Evolutionary conservation across 2,797 vertebrate genomes (phyloP).

Genomic region (Euphonia xanthogaster): DNA sequence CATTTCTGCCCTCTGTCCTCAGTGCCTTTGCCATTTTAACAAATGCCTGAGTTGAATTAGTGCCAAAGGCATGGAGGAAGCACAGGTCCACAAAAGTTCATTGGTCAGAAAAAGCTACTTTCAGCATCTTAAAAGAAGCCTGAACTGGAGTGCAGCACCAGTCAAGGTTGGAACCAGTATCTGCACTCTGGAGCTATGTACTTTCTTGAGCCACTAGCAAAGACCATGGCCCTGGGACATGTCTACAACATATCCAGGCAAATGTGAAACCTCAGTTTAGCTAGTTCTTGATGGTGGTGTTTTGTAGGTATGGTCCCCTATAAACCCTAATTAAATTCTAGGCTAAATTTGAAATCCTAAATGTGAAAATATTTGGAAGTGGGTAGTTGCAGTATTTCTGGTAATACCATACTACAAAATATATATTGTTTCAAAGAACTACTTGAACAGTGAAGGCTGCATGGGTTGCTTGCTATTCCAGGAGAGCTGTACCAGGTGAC

Average conservation of each 20-base stretch:
- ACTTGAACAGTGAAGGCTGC: neutral
- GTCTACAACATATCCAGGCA: neutral
- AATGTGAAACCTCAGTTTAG: neutral
- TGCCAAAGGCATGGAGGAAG: neutral
- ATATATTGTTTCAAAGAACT: neutral
- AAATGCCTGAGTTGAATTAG: neutral
- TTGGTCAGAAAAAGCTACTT: neutral
- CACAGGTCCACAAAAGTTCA: neutral
- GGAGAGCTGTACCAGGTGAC: neutral
- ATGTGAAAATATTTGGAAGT: neutral
- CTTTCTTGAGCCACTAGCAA: neutral
- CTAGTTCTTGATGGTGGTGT: neutral
- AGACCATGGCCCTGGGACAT: neutral
- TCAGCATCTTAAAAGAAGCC: neutral
- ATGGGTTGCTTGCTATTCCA: neutral
- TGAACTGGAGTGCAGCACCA: neutral
- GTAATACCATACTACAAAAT: neutral
- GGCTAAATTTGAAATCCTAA: neutral
- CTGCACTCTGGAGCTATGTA: neutral
- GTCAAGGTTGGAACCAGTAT: neutral
- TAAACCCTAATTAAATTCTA: neutral
- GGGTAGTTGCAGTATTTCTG: neutral
- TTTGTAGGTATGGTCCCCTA: neutral
- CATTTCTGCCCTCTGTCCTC: neutral
- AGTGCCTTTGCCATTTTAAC: neutral